Base-by-base conservation (phyloP, 2,888 invertebrate genomes). In the Octodonta nipae region DNA sequence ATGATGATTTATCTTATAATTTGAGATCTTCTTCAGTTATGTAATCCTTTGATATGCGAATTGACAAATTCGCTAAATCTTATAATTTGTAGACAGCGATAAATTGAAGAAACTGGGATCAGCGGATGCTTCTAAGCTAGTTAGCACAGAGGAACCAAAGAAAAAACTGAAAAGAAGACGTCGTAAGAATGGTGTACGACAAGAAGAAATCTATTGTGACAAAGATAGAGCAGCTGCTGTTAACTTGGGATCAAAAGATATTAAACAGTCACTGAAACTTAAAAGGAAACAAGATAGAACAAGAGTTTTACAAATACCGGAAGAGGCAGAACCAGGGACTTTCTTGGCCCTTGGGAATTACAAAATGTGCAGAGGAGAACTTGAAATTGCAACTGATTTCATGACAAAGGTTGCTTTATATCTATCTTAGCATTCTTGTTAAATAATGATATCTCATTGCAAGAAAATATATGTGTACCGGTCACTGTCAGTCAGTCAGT, bases 151-250 rank as follows among this genome's bases (percentile, higher is more conserved):
- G 20, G 12, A 13, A 3, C 35, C 43, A 16, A 30, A 15, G 22
- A 55, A 57, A 37, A 53, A 48, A 51, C 44, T 54, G 45, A 49
- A 63, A 47, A 37, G 54, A 27, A 44, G 36, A 40, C 36, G 46
- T 38, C 37, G 38, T 30, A 39, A 37, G 13, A 41, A 30, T 7
- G 39, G 37, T 15, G 35, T 39, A 13, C 47, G 48, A 44, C 54
- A 63, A 36, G 85, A 86, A 45, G 88, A 88, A 52, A 61, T 83
- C 13, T 89, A 87, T 51, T 88, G 87, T 12, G 89, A 89, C 55
- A 89, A 89, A 52, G 88, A 88, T 55, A 67, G 89, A 4, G 89
- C 88, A 0, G 88, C 89, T 0, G 87, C 88, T 1, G 87, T 87
- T 10, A 82, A 85, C 50, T 72, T 83, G 70, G 85, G 84, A 0